phyloP scores from a whole-genome alignment of 1,140 invertebrate genomes.

The Drosophila melanica region DNA sequence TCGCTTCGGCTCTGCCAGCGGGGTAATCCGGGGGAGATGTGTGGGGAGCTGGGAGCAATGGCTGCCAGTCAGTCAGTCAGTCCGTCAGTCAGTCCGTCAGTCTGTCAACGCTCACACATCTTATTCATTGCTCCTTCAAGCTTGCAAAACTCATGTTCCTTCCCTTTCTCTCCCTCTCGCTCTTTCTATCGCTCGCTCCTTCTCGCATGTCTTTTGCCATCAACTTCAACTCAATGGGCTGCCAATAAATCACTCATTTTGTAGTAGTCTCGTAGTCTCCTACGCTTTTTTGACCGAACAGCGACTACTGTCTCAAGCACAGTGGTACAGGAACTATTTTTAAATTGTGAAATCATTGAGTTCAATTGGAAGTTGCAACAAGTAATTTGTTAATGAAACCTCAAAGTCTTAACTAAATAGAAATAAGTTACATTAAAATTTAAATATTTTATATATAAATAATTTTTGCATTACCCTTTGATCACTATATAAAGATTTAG shows the following conservation, averaged over 20 bases:
- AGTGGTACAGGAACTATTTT: constrained; percentile 23
- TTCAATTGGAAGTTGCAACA: no score
- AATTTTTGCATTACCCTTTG: no score
- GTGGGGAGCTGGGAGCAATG: constrained; percentile 4
- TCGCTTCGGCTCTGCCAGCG: not conserved
- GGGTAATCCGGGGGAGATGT: not conserved
- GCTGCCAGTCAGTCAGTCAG: constrained; percentile 40
- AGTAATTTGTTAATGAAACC: no score
- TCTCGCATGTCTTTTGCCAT: constrained; percentile 57
- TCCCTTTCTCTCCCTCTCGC: not conserved
- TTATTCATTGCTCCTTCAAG: constrained; percentile 47
- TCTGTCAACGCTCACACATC: constrained; percentile 64
- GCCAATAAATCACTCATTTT: constrained; percentile 77
- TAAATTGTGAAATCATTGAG: no score
- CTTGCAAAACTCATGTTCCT: not conserved
- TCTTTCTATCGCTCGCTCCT: constrained; percentile 2
- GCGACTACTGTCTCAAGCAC: constrained; percentile 42
- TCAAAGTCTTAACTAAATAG: no score
- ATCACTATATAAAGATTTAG: no score
- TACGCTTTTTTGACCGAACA: constrained; percentile 41
- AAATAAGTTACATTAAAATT: no score
- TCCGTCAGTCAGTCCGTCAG: constrained; percentile 49
- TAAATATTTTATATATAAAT: no score
- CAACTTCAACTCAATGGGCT: constrained; percentile 70
- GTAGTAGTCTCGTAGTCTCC: constrained; percentile 55